A percentile compares a stretch with the other conserved stretches of the same genome.
Evolutionary conservation across 1,140 invertebrate species (phyloP).

Genomic region (Phymastichus coffea): DNA sequence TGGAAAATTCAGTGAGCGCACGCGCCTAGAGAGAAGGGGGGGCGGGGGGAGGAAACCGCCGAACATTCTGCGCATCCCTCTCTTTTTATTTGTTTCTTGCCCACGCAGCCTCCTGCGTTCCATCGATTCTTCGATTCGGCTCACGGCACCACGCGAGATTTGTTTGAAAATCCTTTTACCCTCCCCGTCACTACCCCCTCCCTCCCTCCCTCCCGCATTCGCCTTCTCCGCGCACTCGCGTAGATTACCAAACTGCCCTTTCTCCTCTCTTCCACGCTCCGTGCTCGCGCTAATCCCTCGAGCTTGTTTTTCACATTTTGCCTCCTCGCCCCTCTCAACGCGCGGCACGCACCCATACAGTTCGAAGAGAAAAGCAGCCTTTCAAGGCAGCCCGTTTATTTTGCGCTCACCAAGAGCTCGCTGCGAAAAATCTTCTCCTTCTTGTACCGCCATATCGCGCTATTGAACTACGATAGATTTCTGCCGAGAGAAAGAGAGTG

Average conservation of each 20-base stretch:
- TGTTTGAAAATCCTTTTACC: slow-evolving; percentile 58
- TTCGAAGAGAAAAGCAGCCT: slow-evolving; percentile 14
- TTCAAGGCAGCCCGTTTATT: slow-evolving; percentile 12
- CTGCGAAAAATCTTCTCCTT: no score
- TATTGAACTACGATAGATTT: slow-evolving; percentile 9
- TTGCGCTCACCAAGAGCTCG: no score
- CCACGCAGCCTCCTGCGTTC: not conserved
- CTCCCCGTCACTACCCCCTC: slow-evolving; percentile 35
- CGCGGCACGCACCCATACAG: not conserved
- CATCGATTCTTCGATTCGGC: not conserved
- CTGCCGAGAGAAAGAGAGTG: no score
- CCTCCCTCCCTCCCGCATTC: slow-evolving; percentile 16
- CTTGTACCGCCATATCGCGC: no score
- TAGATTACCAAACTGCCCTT: not conserved
- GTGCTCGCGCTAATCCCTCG: not conserved
- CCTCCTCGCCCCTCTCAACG: not conserved
- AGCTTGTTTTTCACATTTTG: not conserved
- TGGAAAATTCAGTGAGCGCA: slow-evolving; percentile 46
- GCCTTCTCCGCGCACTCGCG: slow-evolving; percentile 19
- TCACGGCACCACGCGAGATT: slow-evolving; percentile 51
- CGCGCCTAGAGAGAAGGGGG: not conserved
- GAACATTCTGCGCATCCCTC: slow-evolving; percentile 35
- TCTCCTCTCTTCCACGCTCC: not conserved
- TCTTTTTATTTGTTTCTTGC: slow-evolving; percentile 3
- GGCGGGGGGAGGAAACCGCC: slow-evolving; percentile 36